Percentiles rank a stretch among this genome's conserved stretches.
phyloP scores from a whole-genome alignment of 2,888 invertebrate species.

The Diplazon laetatorius region DNA sequence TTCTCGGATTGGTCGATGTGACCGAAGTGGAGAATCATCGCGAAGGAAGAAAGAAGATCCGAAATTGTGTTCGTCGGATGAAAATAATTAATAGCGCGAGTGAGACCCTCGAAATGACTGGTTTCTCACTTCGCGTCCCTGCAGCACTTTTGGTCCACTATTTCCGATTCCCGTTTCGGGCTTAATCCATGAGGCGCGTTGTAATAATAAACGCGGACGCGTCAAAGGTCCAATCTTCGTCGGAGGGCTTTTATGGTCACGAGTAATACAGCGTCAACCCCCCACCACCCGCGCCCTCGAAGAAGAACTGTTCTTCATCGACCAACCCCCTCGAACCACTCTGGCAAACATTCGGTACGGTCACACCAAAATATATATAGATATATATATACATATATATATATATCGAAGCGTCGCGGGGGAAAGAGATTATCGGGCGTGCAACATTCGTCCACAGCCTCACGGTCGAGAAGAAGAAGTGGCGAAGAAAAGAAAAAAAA shows the following conservation, averaged over 20 bases:
- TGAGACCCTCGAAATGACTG: too few relatives aligned
- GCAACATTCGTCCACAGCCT: constrained; percentile 57
- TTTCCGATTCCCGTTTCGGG: constrained; percentile 79
- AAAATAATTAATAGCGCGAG: constrained; percentile 48
- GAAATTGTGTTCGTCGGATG: not conserved
- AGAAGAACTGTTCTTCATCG: constrained; percentile 32
- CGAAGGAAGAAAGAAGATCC: not conserved
- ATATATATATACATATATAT: too few relatives aligned
- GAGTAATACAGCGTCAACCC: constrained; percentile 63
- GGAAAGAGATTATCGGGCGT: constrained; percentile 77
- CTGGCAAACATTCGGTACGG: constrained; percentile 72
- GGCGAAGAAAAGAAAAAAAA: constrained; percentile 65
- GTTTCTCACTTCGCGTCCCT: too few relatives aligned
- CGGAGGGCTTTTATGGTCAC: constrained; percentile 76
- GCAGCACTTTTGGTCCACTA: constrained; percentile 65
- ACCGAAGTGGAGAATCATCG: constrained; percentile 11
- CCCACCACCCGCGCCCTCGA: too few relatives aligned
- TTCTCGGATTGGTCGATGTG: constrained; percentile 58
- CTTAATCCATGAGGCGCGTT: constrained; percentile 77
- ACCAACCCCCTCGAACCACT: constrained; percentile 1
- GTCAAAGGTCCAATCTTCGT: constrained; percentile 77
- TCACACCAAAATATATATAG: too few relatives aligned
- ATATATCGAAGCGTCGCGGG: constrained; percentile 62
- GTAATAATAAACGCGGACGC: constrained; percentile 76
- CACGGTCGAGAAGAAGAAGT: constrained; percentile 31